A percentile compares a stretch with the other conserved stretches of the same genome.
Evolutionary conservation across 2,797 vertebrate genomes (phyloP).

Genomic region (Helarctos malayanus): DNA sequence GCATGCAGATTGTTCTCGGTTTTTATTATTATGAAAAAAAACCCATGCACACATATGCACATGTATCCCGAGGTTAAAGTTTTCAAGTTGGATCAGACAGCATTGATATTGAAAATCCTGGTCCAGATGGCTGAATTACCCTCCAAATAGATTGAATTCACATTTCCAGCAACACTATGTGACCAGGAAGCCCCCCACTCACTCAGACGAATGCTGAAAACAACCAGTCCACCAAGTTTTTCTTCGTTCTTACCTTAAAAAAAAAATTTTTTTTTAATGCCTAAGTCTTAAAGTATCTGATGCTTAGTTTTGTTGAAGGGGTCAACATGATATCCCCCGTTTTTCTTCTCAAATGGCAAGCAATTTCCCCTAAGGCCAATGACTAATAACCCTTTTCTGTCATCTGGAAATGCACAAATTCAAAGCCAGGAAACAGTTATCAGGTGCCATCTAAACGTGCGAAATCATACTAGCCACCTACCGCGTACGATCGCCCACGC

Average conservation of each 20-base stretch:
- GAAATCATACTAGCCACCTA: background rate
- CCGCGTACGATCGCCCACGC: rapidly evolving
- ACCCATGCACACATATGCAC: background rate
- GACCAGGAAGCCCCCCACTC: background rate
- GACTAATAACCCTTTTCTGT: background rate
- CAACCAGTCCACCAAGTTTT: background rate
- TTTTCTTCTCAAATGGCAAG: background rate
- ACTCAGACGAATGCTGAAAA: background rate
- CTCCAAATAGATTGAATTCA: background rate
- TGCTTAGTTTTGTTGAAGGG: background rate
- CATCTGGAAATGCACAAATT: background rate
- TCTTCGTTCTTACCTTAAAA: background rate
- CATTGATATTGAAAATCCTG: background rate
- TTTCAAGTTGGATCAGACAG: background rate
- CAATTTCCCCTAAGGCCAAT: background rate
- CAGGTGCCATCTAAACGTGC: background rate
- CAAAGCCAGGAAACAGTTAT: background rate
- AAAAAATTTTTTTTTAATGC: background rate
- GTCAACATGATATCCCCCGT: background rate
- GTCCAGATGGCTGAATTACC: background rate
- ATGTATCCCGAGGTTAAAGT: background rate
- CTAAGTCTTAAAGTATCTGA: background rate
- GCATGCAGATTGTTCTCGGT: background rate
- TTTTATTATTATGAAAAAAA: background rate
- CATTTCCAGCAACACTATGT: background rate